Percentiles rank a stretch among this genome's conserved stretches.
These are phyloP conservation scores for Lamellibrachia satsuma DNA, from an alignment of 2,888 invertebrate species.

Conservation along the genomic window DNA sequence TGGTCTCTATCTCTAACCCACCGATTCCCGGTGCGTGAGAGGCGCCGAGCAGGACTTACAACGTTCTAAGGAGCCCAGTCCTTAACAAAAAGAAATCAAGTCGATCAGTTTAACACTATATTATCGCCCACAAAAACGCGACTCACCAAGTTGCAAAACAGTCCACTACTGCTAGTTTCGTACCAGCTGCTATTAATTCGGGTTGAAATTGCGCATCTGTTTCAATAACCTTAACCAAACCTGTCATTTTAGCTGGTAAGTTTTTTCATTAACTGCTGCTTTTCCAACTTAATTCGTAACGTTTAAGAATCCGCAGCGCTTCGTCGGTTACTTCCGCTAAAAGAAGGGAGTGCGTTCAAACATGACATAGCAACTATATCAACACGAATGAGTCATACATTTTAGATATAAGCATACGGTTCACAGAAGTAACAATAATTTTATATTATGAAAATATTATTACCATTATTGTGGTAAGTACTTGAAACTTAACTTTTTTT, in stretches of 20 bases:
- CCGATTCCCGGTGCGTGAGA: too few species aligned
- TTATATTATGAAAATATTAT: neutral
- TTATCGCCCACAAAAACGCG: constrained; percentile 25
- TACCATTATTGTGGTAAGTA: neutral
- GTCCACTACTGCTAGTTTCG: constrained; percentile 90
- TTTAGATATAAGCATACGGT: neutral
- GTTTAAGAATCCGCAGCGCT: neutral
- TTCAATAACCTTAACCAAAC: constrained; percentile 33
- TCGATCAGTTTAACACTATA: neutral
- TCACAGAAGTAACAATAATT: neutral
- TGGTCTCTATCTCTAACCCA: too few species aligned
- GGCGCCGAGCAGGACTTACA: too few species aligned
- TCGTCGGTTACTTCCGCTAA: neutral
- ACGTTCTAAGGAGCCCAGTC: too few species aligned
- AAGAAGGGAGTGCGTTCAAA: neutral
- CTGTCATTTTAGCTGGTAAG: constrained; percentile 30
- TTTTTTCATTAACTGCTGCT: neutral
- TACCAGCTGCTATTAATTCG: constrained; percentile 74
- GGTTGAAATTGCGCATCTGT: constrained; percentile 38
- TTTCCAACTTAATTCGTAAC: neutral
- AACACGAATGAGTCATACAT: neutral
- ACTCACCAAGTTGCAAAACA: constrained; percentile 92
- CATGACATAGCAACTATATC: neutral
- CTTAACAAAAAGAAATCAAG: too few species aligned
- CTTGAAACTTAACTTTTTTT: too few species aligned